Evolutionary conservation across 1,140 invertebrate species (phyloP).

Genomic region (Cephus cinctus): DNA sequence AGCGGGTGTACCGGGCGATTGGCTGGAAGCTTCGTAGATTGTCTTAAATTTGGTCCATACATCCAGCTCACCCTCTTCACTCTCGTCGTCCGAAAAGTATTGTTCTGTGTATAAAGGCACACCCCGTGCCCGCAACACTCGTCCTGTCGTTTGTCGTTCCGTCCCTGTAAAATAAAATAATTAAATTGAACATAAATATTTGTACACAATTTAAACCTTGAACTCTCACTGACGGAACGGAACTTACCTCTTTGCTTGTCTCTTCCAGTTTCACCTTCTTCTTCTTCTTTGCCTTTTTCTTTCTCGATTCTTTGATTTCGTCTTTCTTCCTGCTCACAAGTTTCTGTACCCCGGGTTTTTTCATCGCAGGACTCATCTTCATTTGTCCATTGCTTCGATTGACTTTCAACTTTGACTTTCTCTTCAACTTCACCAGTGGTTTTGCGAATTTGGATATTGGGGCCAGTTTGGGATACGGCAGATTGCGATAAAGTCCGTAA

Average conservation of each 20-base stretch:
- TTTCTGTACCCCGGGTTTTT: too few relatives aligned
- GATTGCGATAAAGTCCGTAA: constrained; percentile 32
- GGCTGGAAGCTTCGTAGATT: constrained; percentile 28
- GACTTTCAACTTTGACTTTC: too few relatives aligned
- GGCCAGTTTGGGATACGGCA: constrained; percentile 29
- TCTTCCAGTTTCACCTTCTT: constrained; percentile 8
- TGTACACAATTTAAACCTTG: too few relatives aligned
- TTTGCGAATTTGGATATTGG: constrained; percentile 16
- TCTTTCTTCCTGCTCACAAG: too few relatives aligned
- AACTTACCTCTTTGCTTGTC: too few relatives aligned
- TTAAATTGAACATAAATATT: too few relatives aligned
- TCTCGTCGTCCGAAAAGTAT: constrained; percentile 43
- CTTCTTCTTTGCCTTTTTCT: background rate
- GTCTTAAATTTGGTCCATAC: constrained; percentile 40
- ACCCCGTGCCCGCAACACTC: constrained; percentile 45
- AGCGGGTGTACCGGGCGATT: constrained; percentile 28
- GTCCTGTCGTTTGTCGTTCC: constrained; percentile 26
- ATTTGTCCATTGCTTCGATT: too few relatives aligned
- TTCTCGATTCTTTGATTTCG: background rate
- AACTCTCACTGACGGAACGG: too few relatives aligned
- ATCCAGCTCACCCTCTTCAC: constrained; percentile 39
- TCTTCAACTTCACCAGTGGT: background rate
- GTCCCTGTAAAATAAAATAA: constrained; percentile 10
- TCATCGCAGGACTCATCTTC: too few relatives aligned
- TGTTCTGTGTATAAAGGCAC: constrained; percentile 50